Evolutionary conservation across 2,113 vertebrate genomes (phyloP), one percentile per base, ranked within the genome.

Genomic region (Embiotoca jacksoni): DNA sequence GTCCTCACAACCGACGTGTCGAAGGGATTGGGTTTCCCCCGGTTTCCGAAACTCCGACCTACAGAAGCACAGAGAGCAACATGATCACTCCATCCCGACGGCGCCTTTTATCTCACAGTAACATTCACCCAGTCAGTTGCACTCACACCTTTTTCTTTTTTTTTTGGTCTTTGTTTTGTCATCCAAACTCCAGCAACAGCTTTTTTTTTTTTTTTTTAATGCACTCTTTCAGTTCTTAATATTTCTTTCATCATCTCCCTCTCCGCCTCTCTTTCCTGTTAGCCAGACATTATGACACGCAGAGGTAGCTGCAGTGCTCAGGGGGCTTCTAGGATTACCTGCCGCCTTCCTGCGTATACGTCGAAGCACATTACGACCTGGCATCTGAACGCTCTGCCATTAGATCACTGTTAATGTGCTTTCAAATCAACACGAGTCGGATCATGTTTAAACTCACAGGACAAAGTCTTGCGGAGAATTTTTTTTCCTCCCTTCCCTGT

Each of bases 251-350:
- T 15, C 15, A 8, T 56, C 44, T 7, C 9, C 3, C 4, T 35
- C 36, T 23, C 30, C 52, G 44, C 54, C 15, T 13, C 33, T 58
- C 50, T 35, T 16, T 47, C 54, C 46, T 3, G 15, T 62, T 60
- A 53, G 15, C 41, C 52, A 65, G 78, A 79, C 64, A 37, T 57
- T 72, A 77, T 75, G 56, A 49, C 80, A 72, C 53, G 46, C 58
- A 37, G 46, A 36, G 57, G 37, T 63, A 44, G 77, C 73, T 71
- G 71, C 73, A 75, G 41, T 36, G 44, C 80, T 72, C 84, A 6
- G 35, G 60, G 86, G 81, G 63, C 74, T 61, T 88, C 83, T 88
- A 77, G 80, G 63, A 84, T 89, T 92, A 85, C 87, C 83, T 82
- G 80, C 64, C 6, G 33, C 69, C 80, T 85, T 84, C 71, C 83